Conservation (phyloP, 2,797 vertebrate species). For the Cyclura pinguis region DNA sequence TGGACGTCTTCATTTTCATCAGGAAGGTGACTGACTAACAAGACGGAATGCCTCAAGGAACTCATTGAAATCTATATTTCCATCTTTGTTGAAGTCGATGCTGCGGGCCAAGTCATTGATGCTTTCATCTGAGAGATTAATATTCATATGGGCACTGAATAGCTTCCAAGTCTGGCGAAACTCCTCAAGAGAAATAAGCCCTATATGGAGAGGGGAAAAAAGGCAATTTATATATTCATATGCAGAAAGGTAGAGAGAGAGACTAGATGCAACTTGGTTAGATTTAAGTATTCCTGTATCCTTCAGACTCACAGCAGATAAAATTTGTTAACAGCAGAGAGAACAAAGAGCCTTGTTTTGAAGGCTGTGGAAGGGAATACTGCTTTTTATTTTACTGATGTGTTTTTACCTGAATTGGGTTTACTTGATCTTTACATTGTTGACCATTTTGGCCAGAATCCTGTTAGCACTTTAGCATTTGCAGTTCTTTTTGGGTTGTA, state of each 20-base stretch:
- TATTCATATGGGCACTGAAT: conserved; percentile 90
- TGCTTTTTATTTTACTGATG: too few relatives aligned
- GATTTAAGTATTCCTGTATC: background rate
- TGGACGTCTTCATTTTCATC: fast-evolving
- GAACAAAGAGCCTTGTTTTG: too few relatives aligned
- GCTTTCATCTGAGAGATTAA: conserved; percentile 85
- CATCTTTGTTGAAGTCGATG: conserved; percentile 97
- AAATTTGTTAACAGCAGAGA: too few relatives aligned
- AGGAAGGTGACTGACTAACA: conserved; percentile 78
- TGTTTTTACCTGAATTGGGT: too few relatives aligned
- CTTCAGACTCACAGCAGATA: background rate
- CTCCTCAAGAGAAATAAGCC: conserved; percentile 92
- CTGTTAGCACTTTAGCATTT: too few relatives aligned
- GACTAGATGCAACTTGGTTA: too few relatives aligned
- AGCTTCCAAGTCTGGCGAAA: conserved; percentile 93
- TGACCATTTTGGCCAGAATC: too few relatives aligned
- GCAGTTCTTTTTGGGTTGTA: too few relatives aligned
- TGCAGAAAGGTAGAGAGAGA: too few relatives aligned
- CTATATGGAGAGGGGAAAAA: conserved; percentile 72
- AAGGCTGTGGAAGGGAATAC: too few relatives aligned
- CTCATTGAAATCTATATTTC: conserved; percentile 95
- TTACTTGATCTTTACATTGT: too few relatives aligned
- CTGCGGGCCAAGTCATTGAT: conserved; percentile 88
- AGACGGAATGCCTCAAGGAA: conserved; percentile 97
- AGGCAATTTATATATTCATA: background rate